Evolutionary conservation across 2,797 vertebrate genomes (phyloP).

Genomic region (Chaunax sp.): DNA sequence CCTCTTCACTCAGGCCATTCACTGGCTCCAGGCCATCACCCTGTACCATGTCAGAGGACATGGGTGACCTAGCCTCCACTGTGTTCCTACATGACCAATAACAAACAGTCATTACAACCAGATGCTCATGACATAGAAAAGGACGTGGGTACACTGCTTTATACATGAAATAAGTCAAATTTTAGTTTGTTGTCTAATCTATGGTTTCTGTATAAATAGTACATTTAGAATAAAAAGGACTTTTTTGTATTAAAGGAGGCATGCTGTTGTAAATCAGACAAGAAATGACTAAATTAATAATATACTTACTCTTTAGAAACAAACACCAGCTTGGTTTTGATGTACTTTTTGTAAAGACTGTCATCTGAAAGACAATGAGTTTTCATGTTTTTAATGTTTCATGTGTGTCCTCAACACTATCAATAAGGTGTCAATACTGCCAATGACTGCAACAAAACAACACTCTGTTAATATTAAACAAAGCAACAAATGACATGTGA

Average conservation of each 20-base stretch:
- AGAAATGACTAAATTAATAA: constrained; percentile 17
- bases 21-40: constrained; percentile 67
- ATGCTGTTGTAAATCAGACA: not conserved
- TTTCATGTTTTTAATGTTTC: constrained; percentile 1
- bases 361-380: constrained; percentile 72
- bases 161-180: not conserved
- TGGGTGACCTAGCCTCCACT: constrained; percentile 68
- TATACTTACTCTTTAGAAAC: constrained; percentile 85
- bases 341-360: constrained; percentile 81
- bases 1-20: constrained; percentile 71
- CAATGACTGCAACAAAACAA: not conserved
- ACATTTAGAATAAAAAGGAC: not conserved
- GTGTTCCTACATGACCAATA: constrained; percentile 83
- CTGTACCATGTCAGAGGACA: constrained; percentile 68
- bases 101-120: constrained; percentile 78
- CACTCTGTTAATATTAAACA: not conserved
- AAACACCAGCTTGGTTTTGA: constrained; percentile 85
- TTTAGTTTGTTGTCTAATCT: not conserved
- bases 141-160: constrained; percentile 8
- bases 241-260: fast-evolving
- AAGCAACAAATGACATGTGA: not conserved
- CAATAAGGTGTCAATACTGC: not conserved
- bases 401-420: constrained; percentile 5
- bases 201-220: constrained; percentile 4
- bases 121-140: constrained; percentile 33